Percentiles rank a stretch among this genome's conserved stretches.
phyloP scores from a whole-genome alignment of 2,888 invertebrate species.

The Horisme vitalbata region DNA sequence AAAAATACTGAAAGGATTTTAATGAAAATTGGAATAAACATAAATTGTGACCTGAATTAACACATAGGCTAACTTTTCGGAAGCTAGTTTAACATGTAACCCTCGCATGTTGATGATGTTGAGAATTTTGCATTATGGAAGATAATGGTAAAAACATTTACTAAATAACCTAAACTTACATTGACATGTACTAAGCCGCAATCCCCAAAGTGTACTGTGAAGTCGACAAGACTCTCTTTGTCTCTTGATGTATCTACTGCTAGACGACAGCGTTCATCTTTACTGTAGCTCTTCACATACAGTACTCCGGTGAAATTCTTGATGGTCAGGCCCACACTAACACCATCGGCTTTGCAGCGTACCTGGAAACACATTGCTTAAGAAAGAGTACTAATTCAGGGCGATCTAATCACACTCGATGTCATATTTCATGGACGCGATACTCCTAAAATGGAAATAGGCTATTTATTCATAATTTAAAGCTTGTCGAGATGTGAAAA shows the following conservation, averaged over 20 bases:
- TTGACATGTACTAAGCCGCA: conserved; percentile 96
- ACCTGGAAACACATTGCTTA: conserved; percentile 72
- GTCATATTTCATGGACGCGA: no score
- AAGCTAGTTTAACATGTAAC: no score
- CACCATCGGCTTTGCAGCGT: conserved; percentile 95
- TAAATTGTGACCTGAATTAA: no score
- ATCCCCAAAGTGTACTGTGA: conserved; percentile 94
- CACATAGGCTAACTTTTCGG: no score
- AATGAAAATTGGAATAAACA: no score
- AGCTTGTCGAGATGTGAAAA: no score
- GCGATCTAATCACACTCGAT: no score
- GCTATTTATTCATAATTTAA: no score
- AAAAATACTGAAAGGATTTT: no score
- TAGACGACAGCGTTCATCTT: conserved; percentile 93
- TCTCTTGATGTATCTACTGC: conserved; percentile 90
- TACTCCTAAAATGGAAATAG: no score
- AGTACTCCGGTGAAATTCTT: conserved; percentile 94
- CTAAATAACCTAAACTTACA: conserved; percentile 74
- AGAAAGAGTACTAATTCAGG: not conserved
- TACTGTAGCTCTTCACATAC: conserved; percentile 97
- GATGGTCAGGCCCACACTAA: conserved; percentile 91
- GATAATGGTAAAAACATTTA: not conserved
- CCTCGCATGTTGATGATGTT: no score
- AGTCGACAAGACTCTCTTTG: conserved; percentile 87
- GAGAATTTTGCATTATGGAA: no score